Conservation (phyloP, 2,113 vertebrate genomes). For the Pluvialis apricaria region DNA sequence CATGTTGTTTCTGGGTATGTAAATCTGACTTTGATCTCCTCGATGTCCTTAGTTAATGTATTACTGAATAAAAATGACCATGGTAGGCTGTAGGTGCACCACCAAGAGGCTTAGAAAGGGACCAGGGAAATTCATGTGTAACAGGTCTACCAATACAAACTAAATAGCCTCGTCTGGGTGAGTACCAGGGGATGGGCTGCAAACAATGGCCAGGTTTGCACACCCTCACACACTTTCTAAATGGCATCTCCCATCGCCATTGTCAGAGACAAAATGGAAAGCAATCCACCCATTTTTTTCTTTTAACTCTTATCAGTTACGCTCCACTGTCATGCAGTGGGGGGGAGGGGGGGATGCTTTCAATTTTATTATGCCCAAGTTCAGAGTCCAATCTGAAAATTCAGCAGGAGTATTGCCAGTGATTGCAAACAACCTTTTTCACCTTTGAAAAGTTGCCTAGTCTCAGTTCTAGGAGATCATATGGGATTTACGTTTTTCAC, state of each 20-base stretch:
- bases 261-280: background rate
- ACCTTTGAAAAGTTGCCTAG: background rate
- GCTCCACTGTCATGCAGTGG: background rate
- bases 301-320: background rate
- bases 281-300: background rate
- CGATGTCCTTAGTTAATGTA: background rate
- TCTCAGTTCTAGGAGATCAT: background rate
- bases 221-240: accelerated
- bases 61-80: background rate
- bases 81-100: background rate
- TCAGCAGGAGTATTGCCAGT: background rate
- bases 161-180: background rate
- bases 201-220: background rate
- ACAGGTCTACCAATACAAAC: background rate
- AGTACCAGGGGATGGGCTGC: background rate
- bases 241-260: background rate
- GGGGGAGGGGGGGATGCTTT: background rate
- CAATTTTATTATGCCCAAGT: background rate
- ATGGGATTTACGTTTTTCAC: background rate
- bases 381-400: background rate
- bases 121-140: background rate
- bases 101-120: background rate
- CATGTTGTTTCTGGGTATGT: background rate
- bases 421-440: background rate
- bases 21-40: background rate